Evolutionary conservation across 2,797 vertebrate species (phyloP).

Genomic region (Myoxocephalus aenaeus): DNA sequence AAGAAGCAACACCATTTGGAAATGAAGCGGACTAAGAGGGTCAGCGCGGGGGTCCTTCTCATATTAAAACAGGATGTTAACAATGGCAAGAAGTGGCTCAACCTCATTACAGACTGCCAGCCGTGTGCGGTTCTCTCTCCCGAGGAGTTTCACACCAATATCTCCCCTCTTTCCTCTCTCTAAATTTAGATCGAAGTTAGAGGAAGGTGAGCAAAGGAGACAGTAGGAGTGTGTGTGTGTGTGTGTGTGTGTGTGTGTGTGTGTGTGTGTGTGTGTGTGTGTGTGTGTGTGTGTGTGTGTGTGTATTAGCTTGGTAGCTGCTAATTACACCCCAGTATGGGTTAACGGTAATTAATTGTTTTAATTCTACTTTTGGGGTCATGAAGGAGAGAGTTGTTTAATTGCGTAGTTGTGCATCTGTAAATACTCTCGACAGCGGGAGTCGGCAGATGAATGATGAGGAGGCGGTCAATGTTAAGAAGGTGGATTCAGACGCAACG

Average conservation of each 20-base stretch:
- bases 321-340: constrained; percentile 81
- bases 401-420: constrained; percentile 68
- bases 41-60: constrained; percentile 73
- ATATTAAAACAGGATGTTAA: constrained; percentile 84
- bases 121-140: constrained; percentile 59
- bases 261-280: background rate
- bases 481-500: constrained; percentile 23
- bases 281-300: background rate
- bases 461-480: constrained; percentile 25
- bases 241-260: background rate
- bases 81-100: constrained; percentile 82
- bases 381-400: constrained; percentile 69
- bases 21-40: constrained; percentile 71
- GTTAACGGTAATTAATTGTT: constrained; percentile 83
- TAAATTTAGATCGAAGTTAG: constrained; percentile 79
- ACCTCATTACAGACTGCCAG: constrained; percentile 81
- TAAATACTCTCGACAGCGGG: constrained; percentile 67
- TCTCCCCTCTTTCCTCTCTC: constrained; percentile 53
- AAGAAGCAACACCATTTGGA: constrained; percentile 41
- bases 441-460: constrained; percentile 33
- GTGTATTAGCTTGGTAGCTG: constrained; percentile 64
- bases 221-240: background rate
- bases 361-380: constrained; percentile 79
- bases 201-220: constrained; percentile 67
- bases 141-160: constrained; percentile 76